These are phyloP conservation scores for Rhinoderma darwinii DNA, from an alignment of 2,113 vertebrate species.

Conservation along the genomic window DNA sequence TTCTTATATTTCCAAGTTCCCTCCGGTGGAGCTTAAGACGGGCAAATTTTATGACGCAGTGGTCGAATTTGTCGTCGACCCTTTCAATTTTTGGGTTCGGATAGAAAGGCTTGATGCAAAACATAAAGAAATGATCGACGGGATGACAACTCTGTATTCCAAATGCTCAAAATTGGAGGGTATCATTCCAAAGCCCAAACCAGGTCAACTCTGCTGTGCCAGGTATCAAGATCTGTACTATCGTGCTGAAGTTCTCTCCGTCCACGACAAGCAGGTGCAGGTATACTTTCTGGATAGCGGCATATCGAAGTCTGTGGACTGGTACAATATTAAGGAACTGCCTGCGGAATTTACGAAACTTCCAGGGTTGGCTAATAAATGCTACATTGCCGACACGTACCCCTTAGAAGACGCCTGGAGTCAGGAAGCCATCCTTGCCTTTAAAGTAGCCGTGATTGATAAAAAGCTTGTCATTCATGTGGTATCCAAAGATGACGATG, in stretches of 20 bases:
- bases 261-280: conserved; percentile 70
- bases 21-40: conserved; percentile 64
- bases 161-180: conserved; percentile 64
- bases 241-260: conserved; percentile 75
- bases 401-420: conserved; percentile 79
- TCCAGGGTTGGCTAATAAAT: conserved; percentile 81
- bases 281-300: conserved; percentile 87
- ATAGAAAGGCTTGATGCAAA: conserved; percentile 72
- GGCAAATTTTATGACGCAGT: conserved; percentile 71
- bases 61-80: conserved; percentile 78
- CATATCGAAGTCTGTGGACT: conserved; percentile 73
- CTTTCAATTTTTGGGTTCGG: conserved; percentile 87
- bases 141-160: conserved; percentile 78
- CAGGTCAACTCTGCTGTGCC: conserved; percentile 82
- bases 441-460: conserved; percentile 78
- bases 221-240: conserved; percentile 81
- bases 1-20: conserved; percentile 33
- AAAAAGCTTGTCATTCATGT: conserved; percentile 78
- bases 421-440: conserved; percentile 75
- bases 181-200: conserved; percentile 68
- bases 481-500: conserved; percentile 66
- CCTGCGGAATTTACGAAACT: conserved; percentile 76
- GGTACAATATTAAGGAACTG: conserved; percentile 72
- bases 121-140: conserved; percentile 75
- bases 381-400: conserved; percentile 76